These are phyloP conservation scores for Idaea aversata DNA, from an alignment of 2,888 invertebrate species.

Conservation along the genomic window DNA sequence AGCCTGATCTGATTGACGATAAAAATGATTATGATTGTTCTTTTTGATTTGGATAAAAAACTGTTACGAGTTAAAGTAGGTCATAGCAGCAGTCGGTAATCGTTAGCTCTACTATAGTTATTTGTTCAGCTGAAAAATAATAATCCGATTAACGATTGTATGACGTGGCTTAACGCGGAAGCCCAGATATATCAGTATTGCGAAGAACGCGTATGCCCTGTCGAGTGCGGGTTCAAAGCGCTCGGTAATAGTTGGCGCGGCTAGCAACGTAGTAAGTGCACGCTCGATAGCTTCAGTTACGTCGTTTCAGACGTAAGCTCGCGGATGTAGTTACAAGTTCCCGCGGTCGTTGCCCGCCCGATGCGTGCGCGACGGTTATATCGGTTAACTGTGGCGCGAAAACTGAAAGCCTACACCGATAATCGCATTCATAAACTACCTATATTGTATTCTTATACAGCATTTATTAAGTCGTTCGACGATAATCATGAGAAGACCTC, in stretches of 20 bases:
- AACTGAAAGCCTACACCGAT: conserved; percentile 42
- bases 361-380: conserved; percentile 65
- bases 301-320: conserved; percentile 48
- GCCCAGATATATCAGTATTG: conserved; percentile 50
- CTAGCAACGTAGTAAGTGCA: conserved; percentile 44
- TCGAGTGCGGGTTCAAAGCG: conserved; percentile 65
- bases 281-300: conserved; percentile 43
- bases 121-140: background rate
- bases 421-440: conserved; percentile 20
- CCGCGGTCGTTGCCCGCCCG: conserved; percentile 75
- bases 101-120: background rate
- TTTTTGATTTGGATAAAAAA: background rate
- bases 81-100: background rate
- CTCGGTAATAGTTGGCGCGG: conserved; percentile 34
- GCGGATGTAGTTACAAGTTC: conserved; percentile 79
- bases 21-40: background rate
- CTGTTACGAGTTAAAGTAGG: background rate
- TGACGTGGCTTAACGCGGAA: conserved; percentile 48
- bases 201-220: conserved; percentile 55
- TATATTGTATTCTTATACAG: conserved; percentile 13
- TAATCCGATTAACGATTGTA: conserved; percentile 9
- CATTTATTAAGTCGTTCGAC: conserved; percentile 4
- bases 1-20: background rate
- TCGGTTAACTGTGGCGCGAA: conserved; percentile 67
- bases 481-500: background rate